phyloP scores from a whole-genome alignment of 2,888 invertebrate genomes.

The Liodrosophila aerea region DNA sequence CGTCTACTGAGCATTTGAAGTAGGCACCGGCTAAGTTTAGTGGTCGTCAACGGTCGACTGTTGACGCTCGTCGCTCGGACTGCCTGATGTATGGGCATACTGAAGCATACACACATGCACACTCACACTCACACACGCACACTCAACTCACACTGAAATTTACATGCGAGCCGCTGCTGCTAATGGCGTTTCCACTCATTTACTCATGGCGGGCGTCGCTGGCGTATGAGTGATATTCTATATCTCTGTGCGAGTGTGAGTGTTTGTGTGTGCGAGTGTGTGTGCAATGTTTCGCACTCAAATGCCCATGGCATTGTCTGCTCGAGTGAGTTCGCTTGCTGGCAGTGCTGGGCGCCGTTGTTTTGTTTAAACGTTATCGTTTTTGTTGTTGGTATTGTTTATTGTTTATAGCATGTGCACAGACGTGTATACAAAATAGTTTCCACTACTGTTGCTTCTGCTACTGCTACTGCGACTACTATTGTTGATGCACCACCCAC shows the following conservation, averaged over 20 bases:
- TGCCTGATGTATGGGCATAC: constrained; percentile 18
- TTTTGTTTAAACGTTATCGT: constrained; percentile 75
- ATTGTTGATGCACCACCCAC: constrained; percentile 7
- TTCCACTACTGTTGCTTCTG: constrained; percentile 25
- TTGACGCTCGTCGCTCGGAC: constrained; percentile 47
- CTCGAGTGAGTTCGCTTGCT: constrained; percentile 68
- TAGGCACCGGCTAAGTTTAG: constrained; percentile 72
- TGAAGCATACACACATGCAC: constrained; percentile 12
- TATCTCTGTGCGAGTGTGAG: constrained; percentile 9
- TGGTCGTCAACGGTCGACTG: constrained; percentile 50
- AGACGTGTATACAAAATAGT: constrained; percentile 38
- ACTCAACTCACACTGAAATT: constrained; percentile 16
- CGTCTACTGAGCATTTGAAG: constrained; percentile 73
- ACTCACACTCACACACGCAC: constrained; percentile 16
- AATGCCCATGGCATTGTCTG: constrained; percentile 69
- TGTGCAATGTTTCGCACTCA: constrained; percentile 59
- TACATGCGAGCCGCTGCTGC: constrained; percentile 27
- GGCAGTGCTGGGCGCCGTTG: constrained; percentile 68
- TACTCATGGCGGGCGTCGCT: constrained; percentile 51
- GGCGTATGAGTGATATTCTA: constrained; percentile 72
- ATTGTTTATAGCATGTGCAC: constrained; percentile 62
- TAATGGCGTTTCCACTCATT: constrained; percentile 58
- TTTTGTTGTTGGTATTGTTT: constrained; percentile 71
- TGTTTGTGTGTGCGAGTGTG: constrained; percentile 7
- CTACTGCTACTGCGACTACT: constrained; percentile 10